Conservation (phyloP, 2,113 vertebrate species). For the Alaudala cheleensis region DNA sequence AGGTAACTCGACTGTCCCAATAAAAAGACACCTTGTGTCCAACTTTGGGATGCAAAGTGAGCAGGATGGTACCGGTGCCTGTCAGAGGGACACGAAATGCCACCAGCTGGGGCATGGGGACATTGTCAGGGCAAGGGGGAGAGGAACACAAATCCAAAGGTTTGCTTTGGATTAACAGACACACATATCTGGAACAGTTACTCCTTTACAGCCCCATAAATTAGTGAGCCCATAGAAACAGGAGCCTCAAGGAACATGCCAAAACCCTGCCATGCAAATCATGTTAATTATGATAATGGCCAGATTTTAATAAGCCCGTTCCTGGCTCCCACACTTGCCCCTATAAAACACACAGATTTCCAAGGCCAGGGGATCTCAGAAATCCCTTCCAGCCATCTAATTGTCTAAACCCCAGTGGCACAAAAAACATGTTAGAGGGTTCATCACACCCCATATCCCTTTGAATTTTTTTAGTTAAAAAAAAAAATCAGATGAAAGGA, state of each 20-base stretch:
- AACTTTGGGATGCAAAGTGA: background rate
- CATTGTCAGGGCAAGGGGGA: background rate
- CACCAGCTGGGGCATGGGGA: background rate
- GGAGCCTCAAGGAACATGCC: background rate
- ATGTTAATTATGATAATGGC: background rate
- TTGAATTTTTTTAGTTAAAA: background rate
- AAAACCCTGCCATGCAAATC: conserved; percentile 7
- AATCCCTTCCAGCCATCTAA: background rate
- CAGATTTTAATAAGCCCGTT: conserved; percentile 19
- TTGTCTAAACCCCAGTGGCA: background rate
- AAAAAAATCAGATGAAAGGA: background rate
- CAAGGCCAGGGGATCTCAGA: background rate
- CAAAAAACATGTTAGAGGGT: background rate
- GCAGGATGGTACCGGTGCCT: background rate
- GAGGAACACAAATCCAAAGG: background rate
- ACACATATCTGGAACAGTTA: background rate
- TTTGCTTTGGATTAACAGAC: background rate
- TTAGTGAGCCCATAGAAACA: background rate
- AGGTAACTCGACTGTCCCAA: background rate
- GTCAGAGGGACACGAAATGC: fast-evolving
- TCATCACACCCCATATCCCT: background rate
- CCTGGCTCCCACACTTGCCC: background rate
- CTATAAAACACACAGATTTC: background rate
- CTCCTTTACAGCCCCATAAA: conserved; percentile 44
- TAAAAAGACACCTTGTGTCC: background rate